These are phyloP conservation scores for Deroplatys truncata DNA, from an alignment of 2,888 invertebrate genomes.

Conservation along the genomic window DNA sequence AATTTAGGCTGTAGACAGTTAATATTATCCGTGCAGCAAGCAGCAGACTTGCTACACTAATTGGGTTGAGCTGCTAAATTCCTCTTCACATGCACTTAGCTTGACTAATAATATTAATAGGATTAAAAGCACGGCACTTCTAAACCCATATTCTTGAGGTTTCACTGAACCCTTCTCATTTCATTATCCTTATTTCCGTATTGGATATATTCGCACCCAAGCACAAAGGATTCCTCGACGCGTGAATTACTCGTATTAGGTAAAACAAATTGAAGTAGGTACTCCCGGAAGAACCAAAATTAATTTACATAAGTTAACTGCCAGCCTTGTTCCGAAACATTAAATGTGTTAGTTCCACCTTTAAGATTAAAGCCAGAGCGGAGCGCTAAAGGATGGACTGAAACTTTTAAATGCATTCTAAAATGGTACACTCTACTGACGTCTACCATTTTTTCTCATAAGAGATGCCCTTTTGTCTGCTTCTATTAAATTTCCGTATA, in stretches of 20 bases:
- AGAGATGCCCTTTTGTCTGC: too few relatives aligned
- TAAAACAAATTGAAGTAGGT: neutral
- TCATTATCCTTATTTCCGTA: neutral
- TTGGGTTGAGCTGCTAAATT: neutral
- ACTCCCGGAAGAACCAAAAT: neutral
- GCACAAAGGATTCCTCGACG: neutral
- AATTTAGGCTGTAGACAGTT: neutral
- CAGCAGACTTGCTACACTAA: neutral
- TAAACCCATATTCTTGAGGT: neutral
- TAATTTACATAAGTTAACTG: neutral
- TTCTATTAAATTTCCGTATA: too few relatives aligned
- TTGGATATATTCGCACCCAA: neutral
- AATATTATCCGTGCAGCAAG: neutral
- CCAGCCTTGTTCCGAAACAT: neutral
- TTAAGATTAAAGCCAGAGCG: neutral
- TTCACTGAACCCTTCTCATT: neutral
- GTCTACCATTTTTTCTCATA: too few relatives aligned
- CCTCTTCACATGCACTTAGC: neutral
- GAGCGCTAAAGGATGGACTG: neutral
- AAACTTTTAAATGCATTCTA: too few relatives aligned
- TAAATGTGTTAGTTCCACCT: neutral
- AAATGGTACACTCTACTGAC: too few relatives aligned
- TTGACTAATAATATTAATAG: neutral
- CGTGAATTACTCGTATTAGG: neutral
- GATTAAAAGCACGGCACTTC: neutral